Evolutionary conservation across 2,113 vertebrate species (phyloP).

Genomic region (Athene noctua): DNA sequence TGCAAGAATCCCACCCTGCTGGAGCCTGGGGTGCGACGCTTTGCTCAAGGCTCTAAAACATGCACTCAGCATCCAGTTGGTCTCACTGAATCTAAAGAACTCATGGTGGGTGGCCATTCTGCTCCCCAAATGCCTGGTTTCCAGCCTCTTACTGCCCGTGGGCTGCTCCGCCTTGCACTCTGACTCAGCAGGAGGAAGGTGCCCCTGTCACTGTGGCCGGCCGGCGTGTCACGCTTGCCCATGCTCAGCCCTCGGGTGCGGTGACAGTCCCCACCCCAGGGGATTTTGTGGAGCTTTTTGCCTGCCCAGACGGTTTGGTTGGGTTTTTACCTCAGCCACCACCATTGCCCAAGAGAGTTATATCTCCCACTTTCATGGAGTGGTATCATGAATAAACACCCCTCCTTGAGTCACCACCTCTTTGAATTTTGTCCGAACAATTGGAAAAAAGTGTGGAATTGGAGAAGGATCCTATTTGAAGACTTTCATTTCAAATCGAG

Average conservation of each 20-base stretch:
- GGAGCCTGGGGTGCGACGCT: rapidly evolving
- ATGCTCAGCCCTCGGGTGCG: rapidly evolving
- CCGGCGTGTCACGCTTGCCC: not conserved
- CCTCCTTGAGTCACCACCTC: not conserved
- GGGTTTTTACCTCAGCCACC: not conserved
- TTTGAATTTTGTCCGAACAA: not conserved
- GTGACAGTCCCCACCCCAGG: not conserved
- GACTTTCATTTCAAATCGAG: not conserved
- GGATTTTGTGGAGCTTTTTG: not conserved
- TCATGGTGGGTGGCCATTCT: not conserved
- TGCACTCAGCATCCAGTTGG: rapidly evolving
- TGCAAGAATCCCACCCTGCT: rapidly evolving
- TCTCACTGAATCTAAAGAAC: not conserved
- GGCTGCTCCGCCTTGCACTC: not conserved
- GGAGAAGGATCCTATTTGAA: not conserved
- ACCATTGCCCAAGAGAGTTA: rapidly evolving
- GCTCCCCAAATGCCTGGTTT: not conserved
- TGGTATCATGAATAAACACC: rapidly evolving
- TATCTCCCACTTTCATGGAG: not conserved
- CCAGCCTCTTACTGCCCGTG: not conserved
- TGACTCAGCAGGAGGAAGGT: not conserved
- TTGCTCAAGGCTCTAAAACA: not conserved
- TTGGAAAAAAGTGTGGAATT: not conserved
- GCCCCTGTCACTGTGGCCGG: rapidly evolving
- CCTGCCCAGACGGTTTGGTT: not conserved